phyloP scores from a whole-genome alignment of 2,888 invertebrate species.

The Phymatocera aterrima region DNA sequence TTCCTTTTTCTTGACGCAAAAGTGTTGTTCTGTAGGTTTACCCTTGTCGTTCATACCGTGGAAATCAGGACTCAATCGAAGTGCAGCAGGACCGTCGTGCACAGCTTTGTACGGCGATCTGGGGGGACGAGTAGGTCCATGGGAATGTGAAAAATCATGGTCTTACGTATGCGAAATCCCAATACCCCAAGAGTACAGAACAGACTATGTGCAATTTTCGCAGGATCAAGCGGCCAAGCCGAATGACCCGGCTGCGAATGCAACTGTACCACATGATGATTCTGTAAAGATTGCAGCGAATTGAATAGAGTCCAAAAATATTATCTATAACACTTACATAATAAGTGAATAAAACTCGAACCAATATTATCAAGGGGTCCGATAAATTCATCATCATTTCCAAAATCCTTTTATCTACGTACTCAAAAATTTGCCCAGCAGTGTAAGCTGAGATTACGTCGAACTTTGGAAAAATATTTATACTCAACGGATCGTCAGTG shows the following conservation, averaged over 20 bases:
- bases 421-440: too few relatives aligned
- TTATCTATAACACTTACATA: not conserved
- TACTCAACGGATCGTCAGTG: too few relatives aligned
- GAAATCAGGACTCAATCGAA: not conserved
- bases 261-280: not conserved
- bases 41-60: not conserved
- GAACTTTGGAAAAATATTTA: too few relatives aligned
- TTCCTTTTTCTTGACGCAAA: too few relatives aligned
- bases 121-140: not conserved
- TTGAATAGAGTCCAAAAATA: not conserved
- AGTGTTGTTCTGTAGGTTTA: not conserved
- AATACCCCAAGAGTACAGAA: not conserved
- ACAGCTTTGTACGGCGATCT: not conserved
- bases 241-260: not conserved
- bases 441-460: too few relatives aligned
- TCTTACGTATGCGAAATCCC: conserved; percentile 1
- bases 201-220: not conserved
- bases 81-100: not conserved
- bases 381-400: too few relatives aligned
- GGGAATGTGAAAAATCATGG: not conserved
- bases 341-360: not conserved
- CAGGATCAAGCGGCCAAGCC: not conserved
- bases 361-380: not conserved
- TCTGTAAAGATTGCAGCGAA: not conserved
- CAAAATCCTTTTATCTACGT: too few relatives aligned